Evolutionary conservation across 2,797 vertebrate species (phyloP), one percentile per base, ranked within the genome.

Genomic region (Lateolabrax maculatus): DNA sequence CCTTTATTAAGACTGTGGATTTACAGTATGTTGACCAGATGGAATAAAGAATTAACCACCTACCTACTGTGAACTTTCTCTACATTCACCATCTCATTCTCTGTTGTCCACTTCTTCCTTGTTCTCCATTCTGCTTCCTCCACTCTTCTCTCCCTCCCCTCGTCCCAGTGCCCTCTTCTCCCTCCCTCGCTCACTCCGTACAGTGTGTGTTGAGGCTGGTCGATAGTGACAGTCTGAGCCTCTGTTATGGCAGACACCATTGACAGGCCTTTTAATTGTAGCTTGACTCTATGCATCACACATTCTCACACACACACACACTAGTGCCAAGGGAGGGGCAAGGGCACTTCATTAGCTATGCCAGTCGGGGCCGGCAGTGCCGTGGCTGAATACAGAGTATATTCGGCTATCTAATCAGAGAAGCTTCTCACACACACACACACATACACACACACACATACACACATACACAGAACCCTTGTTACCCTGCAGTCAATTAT

Each of bases 221-320:
- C 82, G 75, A 90, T 87, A 72, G 79, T 85, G 91, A 93, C 88
- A 88, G 89, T 79, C 84, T 34, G n/a, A 76, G 84, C 80, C 77
- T 80, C 78, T 79, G 83, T 85, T 85, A 89, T 72, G 76, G 88
- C 88, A 87, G 84, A 89, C 87, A 66, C 67, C 87, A 85, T 51
- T 89, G 92, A 93, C 88, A 87, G 86, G 87, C 77, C 85, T 92
- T 93, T 93, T 94, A 94, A 95, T 94, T 94, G 91, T 91, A 92
- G 88, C 90, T 93, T 93, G 89, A 93, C 91, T 94, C 89, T 69
- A 78, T 84, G 83, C 87, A 84, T 90, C 85, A 62, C 86, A 82
- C 77, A 12, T 46, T 61, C 44, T 21, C 74, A 75, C 68, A 36
- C n/a, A 44, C 75, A 69, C 41, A 69, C 61, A 56, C 62, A 16